Percentiles rank a stretch among this genome's conserved stretches.
Evolutionary conservation across 2,113 vertebrate genomes (phyloP).

Genomic region (Gobiocypris rarus): DNA sequence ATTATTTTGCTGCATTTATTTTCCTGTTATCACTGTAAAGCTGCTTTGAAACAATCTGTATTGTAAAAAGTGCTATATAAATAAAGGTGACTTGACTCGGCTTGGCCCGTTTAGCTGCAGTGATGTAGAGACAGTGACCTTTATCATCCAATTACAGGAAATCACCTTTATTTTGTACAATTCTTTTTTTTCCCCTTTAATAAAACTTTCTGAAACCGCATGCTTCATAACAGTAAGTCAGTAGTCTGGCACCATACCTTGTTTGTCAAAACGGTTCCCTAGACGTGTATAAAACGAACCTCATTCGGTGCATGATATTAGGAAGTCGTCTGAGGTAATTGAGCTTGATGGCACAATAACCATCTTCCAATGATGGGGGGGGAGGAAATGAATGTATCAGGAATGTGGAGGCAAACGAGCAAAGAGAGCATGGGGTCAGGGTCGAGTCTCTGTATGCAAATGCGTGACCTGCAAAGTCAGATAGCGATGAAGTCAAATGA

Average conservation of each 20-base stretch:
- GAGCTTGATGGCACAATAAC: slow-evolving; percentile 45
- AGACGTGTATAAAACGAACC: slow-evolving; percentile 29
- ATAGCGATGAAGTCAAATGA: slow-evolving; percentile 35
- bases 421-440: background rate
- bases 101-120: background rate
- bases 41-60: too few relatives aligned
- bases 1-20: too few relatives aligned
- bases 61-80: too few relatives aligned
- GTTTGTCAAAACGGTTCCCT: slow-evolving; percentile 25
- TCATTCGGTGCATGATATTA: slow-evolving; percentile 2
- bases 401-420: background rate
- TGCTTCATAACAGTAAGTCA: slow-evolving; percentile 39
- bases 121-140: slow-evolving; percentile 3
- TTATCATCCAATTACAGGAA: slow-evolving; percentile 8
- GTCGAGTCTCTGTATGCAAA: slow-evolving; percentile 45
- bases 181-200: slow-evolving; percentile 15
- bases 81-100: too few relatives aligned
- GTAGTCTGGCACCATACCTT: slow-evolving; percentile 12
- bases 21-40: too few relatives aligned
- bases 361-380: slow-evolving; percentile 15
- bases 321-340: slow-evolving; percentile 39
- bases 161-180: slow-evolving; percentile 6
- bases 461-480: slow-evolving; percentile 30
- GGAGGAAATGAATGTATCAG: background rate
- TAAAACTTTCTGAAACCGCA: slow-evolving; percentile 9